Base-by-base conservation (phyloP, 2,113 vertebrate species). In the Acrocephalus arundinaceus region DNA sequence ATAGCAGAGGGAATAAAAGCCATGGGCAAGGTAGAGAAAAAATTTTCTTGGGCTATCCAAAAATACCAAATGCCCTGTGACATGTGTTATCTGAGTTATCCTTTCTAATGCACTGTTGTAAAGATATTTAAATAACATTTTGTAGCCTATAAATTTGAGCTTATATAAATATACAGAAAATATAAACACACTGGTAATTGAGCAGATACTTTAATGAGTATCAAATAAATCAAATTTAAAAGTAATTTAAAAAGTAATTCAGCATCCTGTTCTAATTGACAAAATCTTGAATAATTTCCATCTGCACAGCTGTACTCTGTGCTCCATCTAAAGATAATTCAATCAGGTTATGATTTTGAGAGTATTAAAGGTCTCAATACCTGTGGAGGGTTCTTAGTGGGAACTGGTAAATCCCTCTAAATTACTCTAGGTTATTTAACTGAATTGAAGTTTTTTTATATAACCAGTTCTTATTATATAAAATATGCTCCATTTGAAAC, bases 71-170 rank as follows among this genome's bases (percentile, higher is more conserved):
- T 68, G 23, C 9, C 80, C 37, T 35, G 37, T 7, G 4, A 41
- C 7, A 57, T 24, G 27, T 0, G 0, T 67, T 67, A 31, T 23
- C 21, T 1, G 0, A 91, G 31, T 35, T 66, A 84, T 9, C 19
- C 20, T 66, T 74, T 74, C 66, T n/a, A 72, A 58, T 43, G 45
- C 39, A 27, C 9, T 59, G 10, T 9, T 54, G 16, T 33, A 46
- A 93, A 57, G 27, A 52, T 7, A 30, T 62, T 75, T 15, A 85
- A 66, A 67, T 39, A 52, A 62, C 2, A 8, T 37, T 71, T 62
- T 74, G 19, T 27, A 82, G 13, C 21, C 41, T 48, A 33, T 33
- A 68, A 52, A 59, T 45, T 37, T 46, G 14, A 54, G 55, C 48
- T 46, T 39, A 30, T 37, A 33, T 27, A 58, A 80, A 57, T 27